Percentiles rank a stretch among this genome's conserved stretches.
These are phyloP conservation scores for Rhegmatorhina hoffmannsi DNA, from an alignment of 2,113 vertebrate genomes.

Conservation along the genomic window DNA sequence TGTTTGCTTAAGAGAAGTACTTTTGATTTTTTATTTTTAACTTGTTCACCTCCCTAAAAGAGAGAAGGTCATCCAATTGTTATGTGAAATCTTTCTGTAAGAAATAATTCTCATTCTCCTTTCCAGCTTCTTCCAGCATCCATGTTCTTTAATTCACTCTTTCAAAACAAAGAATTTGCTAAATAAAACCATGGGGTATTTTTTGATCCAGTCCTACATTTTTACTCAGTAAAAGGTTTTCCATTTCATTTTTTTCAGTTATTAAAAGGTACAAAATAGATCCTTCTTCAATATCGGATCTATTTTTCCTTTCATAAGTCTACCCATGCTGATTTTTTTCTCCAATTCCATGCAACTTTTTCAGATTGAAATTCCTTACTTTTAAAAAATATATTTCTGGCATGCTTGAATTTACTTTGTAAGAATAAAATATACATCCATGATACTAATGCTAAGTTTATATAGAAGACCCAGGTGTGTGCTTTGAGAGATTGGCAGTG, in stretches of 20 bases:
- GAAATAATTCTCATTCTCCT: not conserved
- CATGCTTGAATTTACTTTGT: not conserved
- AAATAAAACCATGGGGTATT: not conserved
- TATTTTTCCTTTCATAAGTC: not conserved
- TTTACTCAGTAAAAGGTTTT: not conserved
- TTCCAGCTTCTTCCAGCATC: not conserved
- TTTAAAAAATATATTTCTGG: not conserved
- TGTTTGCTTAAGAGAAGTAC: not conserved
- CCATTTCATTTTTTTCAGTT: not conserved
- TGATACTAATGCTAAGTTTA: not conserved
- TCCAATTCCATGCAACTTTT: not conserved
- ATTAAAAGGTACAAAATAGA: not conserved
- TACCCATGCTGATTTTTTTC: not conserved
- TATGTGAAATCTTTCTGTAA: not conserved
- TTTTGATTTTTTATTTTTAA: not conserved
- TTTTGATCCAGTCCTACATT: not conserved
- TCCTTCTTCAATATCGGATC: not conserved
- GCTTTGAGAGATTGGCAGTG: not conserved
- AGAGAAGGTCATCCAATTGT: not conserved
- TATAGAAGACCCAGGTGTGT: accelerated
- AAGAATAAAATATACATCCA: not conserved
- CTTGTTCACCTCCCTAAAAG: not conserved
- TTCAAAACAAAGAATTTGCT: not conserved
- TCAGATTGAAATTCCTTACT: not conserved
- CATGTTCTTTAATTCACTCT: not conserved